Conservation (phyloP, 2,797 vertebrate genomes). For the Trachops cirrhosus region DNA sequence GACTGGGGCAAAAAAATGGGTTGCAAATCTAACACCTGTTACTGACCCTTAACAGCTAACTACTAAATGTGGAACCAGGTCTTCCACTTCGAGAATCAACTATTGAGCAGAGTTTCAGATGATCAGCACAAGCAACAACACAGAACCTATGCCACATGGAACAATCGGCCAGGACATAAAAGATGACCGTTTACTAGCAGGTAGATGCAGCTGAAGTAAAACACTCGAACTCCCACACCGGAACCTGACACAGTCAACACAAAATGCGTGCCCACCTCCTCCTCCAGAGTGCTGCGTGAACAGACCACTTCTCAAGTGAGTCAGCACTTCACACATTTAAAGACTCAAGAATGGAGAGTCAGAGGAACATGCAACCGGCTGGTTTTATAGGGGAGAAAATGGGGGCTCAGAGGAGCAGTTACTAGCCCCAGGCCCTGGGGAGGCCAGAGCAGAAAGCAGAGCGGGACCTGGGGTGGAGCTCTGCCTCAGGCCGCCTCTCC, state of each 20-base stretch:
- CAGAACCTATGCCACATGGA: background rate
- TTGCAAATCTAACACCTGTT: constrained; percentile 44
- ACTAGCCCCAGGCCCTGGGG: background rate
- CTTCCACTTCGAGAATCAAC: background rate
- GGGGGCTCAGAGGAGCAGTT: background rate
- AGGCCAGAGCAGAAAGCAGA: rapidly evolving
- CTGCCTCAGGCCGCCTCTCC: background rate
- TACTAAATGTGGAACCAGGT: constrained; percentile 6
- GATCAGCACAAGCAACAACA: background rate
- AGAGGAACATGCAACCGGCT: background rate
- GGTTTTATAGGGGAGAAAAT: background rate
- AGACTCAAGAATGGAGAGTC: background rate
- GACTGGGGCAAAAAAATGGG: background rate
- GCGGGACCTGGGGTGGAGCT: background rate
- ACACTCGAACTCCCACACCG: background rate
- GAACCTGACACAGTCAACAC: no score
- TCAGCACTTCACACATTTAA: background rate
- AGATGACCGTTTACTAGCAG: background rate
- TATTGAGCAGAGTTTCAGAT: background rate
- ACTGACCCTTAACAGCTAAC: constrained; percentile 35
- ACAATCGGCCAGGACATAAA: background rate
- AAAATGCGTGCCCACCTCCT: background rate
- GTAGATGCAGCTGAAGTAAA: background rate
- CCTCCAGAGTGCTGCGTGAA: background rate
- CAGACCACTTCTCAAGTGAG: background rate